A percentile compares a stretch with the other conserved stretches of the same genome.
phyloP scores from a whole-genome alignment of 2,113 vertebrate species.

The Mobula hypostoma region DNA sequence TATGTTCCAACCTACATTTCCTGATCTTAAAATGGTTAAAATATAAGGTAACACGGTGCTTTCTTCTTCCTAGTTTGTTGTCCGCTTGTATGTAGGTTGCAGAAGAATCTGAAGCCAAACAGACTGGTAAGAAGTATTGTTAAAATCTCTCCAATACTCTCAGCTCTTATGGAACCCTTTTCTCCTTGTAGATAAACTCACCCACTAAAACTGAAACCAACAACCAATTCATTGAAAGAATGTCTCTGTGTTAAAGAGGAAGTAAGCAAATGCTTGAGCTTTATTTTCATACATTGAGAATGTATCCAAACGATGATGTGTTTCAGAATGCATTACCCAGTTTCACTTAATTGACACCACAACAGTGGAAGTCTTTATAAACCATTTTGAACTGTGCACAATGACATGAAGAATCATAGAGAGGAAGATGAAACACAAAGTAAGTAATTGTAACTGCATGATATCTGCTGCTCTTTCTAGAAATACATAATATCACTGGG shows the following conservation, averaged over 20 bases:
- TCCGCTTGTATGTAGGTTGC: too few relatives aligned
- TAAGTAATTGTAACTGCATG: background rate
- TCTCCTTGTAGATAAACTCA: background rate
- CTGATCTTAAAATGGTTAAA: too few relatives aligned
- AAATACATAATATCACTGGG: background rate
- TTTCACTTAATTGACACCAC: background rate
- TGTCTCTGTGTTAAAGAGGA: background rate
- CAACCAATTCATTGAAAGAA: background rate
- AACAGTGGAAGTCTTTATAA: background rate
- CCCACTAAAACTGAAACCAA: background rate
- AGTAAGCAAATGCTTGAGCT: background rate
- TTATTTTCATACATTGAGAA: slow-evolving; percentile 1
- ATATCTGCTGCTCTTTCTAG: background rate
- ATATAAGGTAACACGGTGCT: too few relatives aligned
- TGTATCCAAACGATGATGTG: background rate
- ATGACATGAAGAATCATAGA: background rate
- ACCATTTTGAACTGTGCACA: background rate
- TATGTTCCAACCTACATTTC: too few relatives aligned
- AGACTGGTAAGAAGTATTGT: background rate
- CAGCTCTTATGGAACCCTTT: background rate
- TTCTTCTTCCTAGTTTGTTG: too few relatives aligned
- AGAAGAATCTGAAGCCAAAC: background rate
- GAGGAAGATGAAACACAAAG: background rate
- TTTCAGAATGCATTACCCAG: background rate
- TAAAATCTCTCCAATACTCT: background rate